Conservation (phyloP, 2,797 vertebrate species). For the Macrochelys suwanniensis region DNA sequence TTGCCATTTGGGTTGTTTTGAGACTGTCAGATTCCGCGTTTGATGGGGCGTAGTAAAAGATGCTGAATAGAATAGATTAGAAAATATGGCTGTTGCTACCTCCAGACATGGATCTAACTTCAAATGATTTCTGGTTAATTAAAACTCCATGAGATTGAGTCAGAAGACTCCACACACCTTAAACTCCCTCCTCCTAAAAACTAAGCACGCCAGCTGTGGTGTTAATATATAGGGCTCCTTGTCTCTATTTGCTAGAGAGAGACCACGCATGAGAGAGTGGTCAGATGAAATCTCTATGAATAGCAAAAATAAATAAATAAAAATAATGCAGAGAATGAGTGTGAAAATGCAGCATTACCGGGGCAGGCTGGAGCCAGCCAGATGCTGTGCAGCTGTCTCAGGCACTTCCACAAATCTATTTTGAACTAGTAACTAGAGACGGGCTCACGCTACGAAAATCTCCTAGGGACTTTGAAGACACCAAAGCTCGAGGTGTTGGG, state of each 20-base stretch:
- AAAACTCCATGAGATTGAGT: neutral
- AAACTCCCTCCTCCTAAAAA: slow-evolving; percentile 24
- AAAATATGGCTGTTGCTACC: neutral
- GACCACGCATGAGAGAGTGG: neutral
- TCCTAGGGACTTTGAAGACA: too few relatives aligned
- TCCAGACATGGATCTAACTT: rapidly evolving
- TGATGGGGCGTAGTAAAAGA: rapidly evolving
- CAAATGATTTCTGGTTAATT: neutral
- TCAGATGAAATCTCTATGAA: neutral
- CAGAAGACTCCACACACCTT: rapidly evolving
- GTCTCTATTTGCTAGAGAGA: neutral
- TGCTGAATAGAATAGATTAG: neutral
- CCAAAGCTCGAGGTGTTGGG: neutral
- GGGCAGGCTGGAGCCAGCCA: neutral
- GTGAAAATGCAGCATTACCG: neutral
- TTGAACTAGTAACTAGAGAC: too few relatives aligned
- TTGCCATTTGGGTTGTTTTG: neutral
- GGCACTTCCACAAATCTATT: neutral
- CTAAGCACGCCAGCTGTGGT: slow-evolving; percentile 46
- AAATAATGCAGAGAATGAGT: neutral
- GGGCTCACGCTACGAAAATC: too few relatives aligned
- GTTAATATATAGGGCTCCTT: neutral
- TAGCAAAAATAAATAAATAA: neutral
- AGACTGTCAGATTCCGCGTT: neutral
- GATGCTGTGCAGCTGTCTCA: neutral